phyloP scores from a whole-genome alignment of 2,888 invertebrate genomes.

The Harpalus rubripes region DNA sequence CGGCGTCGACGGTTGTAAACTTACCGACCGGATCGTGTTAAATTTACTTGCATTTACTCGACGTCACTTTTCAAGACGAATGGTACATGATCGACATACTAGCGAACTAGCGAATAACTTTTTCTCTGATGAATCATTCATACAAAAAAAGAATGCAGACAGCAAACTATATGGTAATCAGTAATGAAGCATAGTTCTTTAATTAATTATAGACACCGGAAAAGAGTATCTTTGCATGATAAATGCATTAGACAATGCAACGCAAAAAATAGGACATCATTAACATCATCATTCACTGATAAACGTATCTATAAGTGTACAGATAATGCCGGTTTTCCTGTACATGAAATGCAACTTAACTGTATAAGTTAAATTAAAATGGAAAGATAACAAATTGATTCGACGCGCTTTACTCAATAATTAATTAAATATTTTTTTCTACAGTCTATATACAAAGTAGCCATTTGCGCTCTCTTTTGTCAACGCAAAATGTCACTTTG shows the following conservation, averaged over 20 bases:
- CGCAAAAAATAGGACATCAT: neutral
- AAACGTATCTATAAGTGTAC: neutral
- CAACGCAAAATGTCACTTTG: too few species aligned
- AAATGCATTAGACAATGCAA: neutral
- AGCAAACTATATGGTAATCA: neutral
- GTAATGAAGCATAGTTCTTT: neutral
- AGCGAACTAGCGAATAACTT: neutral
- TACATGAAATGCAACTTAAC: neutral
- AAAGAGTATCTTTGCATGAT: constrained; percentile 35
- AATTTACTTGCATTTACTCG: constrained; percentile 5
- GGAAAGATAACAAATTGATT: neutral
- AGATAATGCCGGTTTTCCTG: neutral
- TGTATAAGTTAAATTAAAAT: neutral
- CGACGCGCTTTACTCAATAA: too few species aligned
- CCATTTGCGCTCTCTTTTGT: too few species aligned
- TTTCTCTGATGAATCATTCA: neutral
- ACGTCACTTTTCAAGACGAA: too few species aligned
- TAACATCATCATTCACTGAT: neutral
- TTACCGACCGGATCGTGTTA: constrained; percentile 21
- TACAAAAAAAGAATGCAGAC: neutral
- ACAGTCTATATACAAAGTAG: too few species aligned
- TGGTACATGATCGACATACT: neutral
- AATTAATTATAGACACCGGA: constrained; percentile 21
- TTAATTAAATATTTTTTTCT: too few species aligned
- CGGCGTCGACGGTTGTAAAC: constrained; percentile 41